Base-by-base conservation (phyloP, 2,113 vertebrate species). In the Rissa tridactyla region DNA sequence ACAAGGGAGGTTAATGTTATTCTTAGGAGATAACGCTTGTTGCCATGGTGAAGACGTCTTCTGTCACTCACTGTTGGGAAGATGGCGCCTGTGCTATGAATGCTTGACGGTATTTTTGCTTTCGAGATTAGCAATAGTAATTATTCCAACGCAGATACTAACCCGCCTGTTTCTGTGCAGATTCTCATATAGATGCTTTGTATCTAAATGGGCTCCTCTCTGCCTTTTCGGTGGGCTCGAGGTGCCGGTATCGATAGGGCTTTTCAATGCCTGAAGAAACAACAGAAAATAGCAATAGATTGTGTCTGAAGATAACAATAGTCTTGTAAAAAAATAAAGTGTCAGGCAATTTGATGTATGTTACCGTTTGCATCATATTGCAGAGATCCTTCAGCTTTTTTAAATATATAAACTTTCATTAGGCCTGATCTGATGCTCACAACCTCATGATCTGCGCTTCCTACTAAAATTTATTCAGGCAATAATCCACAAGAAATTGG, bases 401-500 rank as follows among this genome's bases (percentile, higher is more conserved):
- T 42, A 70, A 85, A 91, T 27, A 71, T 1, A 61, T 76, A 89
- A 60, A 82, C 82, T 78, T 95, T 97, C 79, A 65, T 80, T 94
- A 93, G 57, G 92, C 70, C 94, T 95, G 95, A 97, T 97, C 89
- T 86, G 68, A 66, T 65, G 70, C 96, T 96, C 92, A 95, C 78
- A 86, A 84, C 94, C 96, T 98, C 95, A 96, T 96, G 96, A 97
- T 95, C 95, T 85, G 88, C 70, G 75, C n/a, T 97, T 98, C 90
- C 77, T 92, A 40, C 82, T 94, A 79, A 98, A 98, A 98, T 98
- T 97, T 98, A 98, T 97, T 97, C 95, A 95, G 94, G 96, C 97
- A 98, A 96, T 98, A 97, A 98, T 95, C 96, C 94, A 94, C 94
- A 96, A 98, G 97, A 98, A 98, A 98, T 97, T 97, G 97, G 97